Evolutionary conservation across 2,888 invertebrate genomes (phyloP).

Genomic region (Adela reaumurella): DNA sequence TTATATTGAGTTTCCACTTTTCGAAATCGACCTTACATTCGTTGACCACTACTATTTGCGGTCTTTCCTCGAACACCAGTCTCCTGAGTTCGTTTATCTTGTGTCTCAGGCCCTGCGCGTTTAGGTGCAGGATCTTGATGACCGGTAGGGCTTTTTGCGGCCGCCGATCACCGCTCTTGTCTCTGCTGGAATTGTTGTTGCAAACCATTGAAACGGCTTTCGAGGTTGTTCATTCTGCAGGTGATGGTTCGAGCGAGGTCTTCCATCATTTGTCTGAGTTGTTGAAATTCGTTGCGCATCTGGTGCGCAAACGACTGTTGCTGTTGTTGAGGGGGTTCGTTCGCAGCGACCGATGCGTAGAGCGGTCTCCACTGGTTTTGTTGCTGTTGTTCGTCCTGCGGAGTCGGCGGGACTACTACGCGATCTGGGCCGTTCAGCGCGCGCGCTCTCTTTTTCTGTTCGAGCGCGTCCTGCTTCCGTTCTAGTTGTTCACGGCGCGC

Average conservation of each 20-base stretch:
- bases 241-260: not conserved
- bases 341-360: not conserved
- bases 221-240: conserved; percentile 1
- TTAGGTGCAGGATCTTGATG: conserved; percentile 4
- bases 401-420: conserved; percentile 1
- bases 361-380: not conserved
- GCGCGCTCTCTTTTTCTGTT: conserved; percentile 1
- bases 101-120: conserved; percentile 2
- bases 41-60: conserved; percentile 3
- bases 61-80: not conserved
- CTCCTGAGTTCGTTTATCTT: conserved; percentile 1
- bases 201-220: too few relatives aligned
- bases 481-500: not conserved
- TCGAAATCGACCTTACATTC: conserved; percentile 5
- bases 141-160: too few relatives aligned
- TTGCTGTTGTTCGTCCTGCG: not conserved
- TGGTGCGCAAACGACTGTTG: not conserved
- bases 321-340: not conserved
- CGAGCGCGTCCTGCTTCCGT: conserved; percentile 1
- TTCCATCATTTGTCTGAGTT: conserved; percentile 1
- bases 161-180: too few relatives aligned
- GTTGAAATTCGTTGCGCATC: not conserved
- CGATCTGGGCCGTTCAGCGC: not conserved
- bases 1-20: not conserved
- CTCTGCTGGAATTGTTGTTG: too few relatives aligned